Conservation (phyloP, 1,140 invertebrate species). For the Philaenus spumarius region DNA sequence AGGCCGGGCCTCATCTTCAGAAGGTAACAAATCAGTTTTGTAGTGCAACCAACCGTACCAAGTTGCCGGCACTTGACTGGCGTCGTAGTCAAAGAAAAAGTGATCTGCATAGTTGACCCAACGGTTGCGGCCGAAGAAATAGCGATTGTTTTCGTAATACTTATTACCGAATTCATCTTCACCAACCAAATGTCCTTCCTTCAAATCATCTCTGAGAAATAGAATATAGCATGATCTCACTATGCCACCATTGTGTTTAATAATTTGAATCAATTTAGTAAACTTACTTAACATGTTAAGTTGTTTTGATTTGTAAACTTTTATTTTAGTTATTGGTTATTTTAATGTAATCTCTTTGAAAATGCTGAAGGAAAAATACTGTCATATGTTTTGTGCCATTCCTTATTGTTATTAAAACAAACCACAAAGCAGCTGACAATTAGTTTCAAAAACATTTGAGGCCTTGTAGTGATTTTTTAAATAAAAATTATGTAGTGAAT, state of each 20-base stretch:
- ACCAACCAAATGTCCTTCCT: slow-evolving; percentile 78
- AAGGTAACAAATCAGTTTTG: slow-evolving; percentile 69
- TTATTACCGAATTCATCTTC: slow-evolving; percentile 69
- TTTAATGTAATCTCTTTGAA: no score
- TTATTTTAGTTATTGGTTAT: no score
- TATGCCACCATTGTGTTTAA: slow-evolving; percentile 70
- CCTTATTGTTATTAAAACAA: no score
- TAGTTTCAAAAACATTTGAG: no score
- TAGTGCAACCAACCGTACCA: slow-evolving; percentile 85
- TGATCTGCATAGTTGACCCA: slow-evolving; percentile 85
- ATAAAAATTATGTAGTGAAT: no score
- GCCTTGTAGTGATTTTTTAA: no score
- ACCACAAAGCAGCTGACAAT: no score
- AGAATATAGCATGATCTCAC: slow-evolving; percentile 47
- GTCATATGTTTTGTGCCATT: no score
- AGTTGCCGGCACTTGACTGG: slow-evolving; percentile 77
- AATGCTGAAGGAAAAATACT: no score
- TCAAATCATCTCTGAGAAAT: slow-evolving; percentile 76
- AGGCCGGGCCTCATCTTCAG: slow-evolving; percentile 56
- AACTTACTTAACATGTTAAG: background rate
- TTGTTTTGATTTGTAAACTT: no score
- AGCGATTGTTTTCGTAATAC: slow-evolving; percentile 14
- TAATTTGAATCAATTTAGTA: slow-evolving; percentile 42
- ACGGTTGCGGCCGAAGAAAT: slow-evolving; percentile 64
- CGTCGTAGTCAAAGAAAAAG: slow-evolving; percentile 82